Percentiles rank a stretch among this genome's conserved stretches.
These are phyloP conservation scores for Palaemon carinicauda DNA, from an alignment of 1,140 invertebrate genomes.

Conservation along the genomic window DNA sequence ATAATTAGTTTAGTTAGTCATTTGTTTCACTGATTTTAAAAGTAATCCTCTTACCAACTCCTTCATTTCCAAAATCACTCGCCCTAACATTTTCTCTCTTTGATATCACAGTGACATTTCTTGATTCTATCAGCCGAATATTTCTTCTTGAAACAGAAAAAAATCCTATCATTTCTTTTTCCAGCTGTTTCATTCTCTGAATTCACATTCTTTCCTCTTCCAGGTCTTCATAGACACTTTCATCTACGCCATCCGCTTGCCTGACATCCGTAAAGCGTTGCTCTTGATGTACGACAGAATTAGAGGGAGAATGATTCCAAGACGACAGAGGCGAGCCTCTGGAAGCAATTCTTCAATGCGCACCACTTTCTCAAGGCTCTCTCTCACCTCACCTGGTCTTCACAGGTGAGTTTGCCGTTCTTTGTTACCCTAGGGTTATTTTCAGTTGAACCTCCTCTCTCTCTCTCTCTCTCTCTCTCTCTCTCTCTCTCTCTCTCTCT, in stretches of 20 bases:
- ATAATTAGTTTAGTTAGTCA: no score
- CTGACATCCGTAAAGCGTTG: constrained; percentile 27
- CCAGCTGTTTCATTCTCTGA: not conserved
- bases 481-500: no score
- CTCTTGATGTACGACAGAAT: not conserved
- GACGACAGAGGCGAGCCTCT: not conserved
- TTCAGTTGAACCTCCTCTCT: no score
- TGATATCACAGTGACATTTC: not conserved
- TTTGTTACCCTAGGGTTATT: no score
- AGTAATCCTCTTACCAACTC: not conserved
- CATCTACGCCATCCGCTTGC: constrained; percentile 34
- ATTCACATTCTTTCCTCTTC: not conserved
- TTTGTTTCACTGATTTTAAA: no score
- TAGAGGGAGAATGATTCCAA: not conserved
- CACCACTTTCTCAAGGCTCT: constrained; percentile 7
- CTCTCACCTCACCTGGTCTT: not conserved
- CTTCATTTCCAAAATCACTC: not conserved
- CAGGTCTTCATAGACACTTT: constrained; percentile 34
- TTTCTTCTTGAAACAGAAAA: not conserved
- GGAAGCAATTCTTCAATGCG: not conserved
- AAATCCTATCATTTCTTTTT: not conserved
- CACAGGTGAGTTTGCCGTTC: not conserved
- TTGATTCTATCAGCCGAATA: no score
- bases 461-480: no score
- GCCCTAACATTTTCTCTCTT: not conserved